phyloP scores from a whole-genome alignment of 1,140 invertebrate genomes.

The Rhopalosiphum padi region DNA sequence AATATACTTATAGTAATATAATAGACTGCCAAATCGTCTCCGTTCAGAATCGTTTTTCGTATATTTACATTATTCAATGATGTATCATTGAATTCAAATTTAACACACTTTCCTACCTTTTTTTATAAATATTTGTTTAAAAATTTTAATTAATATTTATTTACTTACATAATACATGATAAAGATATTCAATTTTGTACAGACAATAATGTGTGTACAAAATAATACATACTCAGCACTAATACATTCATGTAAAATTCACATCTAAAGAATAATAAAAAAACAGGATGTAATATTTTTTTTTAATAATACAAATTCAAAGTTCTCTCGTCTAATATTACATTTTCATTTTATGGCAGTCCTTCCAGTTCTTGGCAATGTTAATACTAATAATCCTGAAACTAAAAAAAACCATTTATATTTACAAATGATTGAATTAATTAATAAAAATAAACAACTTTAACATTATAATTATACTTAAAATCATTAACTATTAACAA shows the following conservation, averaged over 20 bases:
- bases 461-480: neutral
- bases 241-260: neutral
- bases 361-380: constrained; percentile 23
- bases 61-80: too few species aligned
- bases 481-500: neutral
- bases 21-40: too few species aligned
- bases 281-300: neutral
- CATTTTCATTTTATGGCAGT: neutral
- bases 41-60: too few species aligned
- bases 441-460: neutral
- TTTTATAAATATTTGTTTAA: too few species aligned
- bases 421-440: neutral
- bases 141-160: neutral
- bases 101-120: neutral
- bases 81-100: too few species aligned
- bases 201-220: neutral
- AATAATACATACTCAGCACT: too few species aligned
- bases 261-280: neutral
- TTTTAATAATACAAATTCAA: neutral
- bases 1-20: too few species aligned
- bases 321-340: neutral
- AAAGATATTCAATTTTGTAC: neutral
- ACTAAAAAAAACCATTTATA: neutral
- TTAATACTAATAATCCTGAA: constrained; percentile 23
- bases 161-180: neutral